Conservation (phyloP, 23 tunicate genomes). For the Styela clava region DNA sequence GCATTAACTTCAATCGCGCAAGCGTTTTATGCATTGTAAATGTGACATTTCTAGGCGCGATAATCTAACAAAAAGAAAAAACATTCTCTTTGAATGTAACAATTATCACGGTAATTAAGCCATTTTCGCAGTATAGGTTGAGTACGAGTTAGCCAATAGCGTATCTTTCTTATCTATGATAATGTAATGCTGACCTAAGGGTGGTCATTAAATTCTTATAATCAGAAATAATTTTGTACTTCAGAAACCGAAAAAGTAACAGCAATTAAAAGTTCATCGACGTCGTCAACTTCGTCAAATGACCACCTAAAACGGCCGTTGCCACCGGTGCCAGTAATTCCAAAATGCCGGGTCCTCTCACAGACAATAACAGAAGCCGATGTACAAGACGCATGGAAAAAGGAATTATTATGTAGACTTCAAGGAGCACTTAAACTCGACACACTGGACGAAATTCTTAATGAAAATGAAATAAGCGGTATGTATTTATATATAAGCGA, state of each 20-base stretch:
- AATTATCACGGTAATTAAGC: not conserved
- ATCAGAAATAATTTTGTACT: not conserved
- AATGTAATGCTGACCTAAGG: no score
- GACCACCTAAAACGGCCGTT: slow-evolving; percentile 23
- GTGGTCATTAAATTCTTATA: no score
- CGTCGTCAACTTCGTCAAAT: slow-evolving; percentile 5
- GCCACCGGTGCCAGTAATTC: slow-evolving; percentile 39
- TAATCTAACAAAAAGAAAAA: no score
- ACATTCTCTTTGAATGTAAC: not conserved
- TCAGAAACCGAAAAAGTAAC: not conserved
- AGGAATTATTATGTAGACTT: slow-evolving; percentile 14
- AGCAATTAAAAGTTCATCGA: not conserved
- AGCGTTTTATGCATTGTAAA: no score
- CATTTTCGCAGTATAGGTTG: not conserved
- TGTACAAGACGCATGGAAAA: slow-evolving; percentile 39
- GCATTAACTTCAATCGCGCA: no score
- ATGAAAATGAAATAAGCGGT: slow-evolving; percentile 40
- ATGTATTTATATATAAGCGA: not conserved
- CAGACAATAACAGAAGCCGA: slow-evolving; percentile 32
- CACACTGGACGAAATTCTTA: slow-evolving; percentile 33
- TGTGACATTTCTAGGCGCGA: no score
- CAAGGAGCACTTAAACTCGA: slow-evolving; percentile 33
- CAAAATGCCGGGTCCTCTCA: slow-evolving; percentile 44
- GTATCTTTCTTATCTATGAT: not conserved
- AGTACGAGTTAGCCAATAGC: not conserved